These are phyloP conservation scores for Sciaenops ocellatus DNA, from an alignment of 2,797 vertebrate genomes.

Conservation along the genomic window DNA sequence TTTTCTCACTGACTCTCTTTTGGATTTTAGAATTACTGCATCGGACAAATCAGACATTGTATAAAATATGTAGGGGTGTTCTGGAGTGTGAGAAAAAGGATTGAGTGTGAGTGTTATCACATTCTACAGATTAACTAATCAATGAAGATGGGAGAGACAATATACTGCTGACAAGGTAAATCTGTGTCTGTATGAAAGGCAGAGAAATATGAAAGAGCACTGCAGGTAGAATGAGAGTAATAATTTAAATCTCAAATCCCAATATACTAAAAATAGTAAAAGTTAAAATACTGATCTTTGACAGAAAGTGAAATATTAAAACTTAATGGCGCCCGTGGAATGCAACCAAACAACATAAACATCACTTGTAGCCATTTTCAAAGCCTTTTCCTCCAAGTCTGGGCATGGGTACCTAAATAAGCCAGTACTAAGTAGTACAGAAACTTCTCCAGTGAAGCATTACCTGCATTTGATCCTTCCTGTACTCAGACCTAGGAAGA, in stretches of 20 bases:
- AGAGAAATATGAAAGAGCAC: neutral
- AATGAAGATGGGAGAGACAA: conserved; percentile 11
- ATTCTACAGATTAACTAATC: conserved; percentile 30
- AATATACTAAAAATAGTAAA: neutral
- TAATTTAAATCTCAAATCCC: neutral
- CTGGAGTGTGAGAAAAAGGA: conserved; percentile 22
- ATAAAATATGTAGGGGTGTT: conserved; percentile 17
- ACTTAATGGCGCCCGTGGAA: neutral
- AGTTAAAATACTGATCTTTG: neutral
- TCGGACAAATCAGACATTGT: neutral
- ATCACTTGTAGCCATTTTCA: neutral
- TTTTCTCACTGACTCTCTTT: neutral
- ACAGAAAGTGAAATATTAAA: neutral
- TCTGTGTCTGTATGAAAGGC: neutral
- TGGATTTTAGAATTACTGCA: neutral
- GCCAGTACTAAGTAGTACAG: no score
- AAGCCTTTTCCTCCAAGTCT: neutral
- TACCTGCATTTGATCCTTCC: no score
- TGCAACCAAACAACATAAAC: neutral
- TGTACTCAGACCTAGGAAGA: no score
- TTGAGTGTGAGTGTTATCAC: conserved; percentile 33
- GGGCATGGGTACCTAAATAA: no score
- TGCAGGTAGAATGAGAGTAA: neutral
- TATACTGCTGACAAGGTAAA: neutral
- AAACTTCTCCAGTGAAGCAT: no score